Base-by-base conservation (phyloP, 2,113 vertebrate species). In the Elephantulus edwardii region DNA sequence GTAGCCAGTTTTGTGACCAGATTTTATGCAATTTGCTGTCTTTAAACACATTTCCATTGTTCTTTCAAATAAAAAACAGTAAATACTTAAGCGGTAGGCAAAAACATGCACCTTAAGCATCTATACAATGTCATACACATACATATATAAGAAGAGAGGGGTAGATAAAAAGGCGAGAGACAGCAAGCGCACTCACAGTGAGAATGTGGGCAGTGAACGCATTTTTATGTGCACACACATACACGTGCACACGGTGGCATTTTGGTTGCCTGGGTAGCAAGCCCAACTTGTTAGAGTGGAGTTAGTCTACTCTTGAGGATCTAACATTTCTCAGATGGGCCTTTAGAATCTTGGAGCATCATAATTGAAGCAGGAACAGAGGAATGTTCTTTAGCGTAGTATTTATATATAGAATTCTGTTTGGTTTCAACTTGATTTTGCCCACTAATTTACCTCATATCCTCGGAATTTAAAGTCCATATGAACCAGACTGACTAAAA, bases 11-110 rank as follows among this genome's bases (percentile, higher is more conserved):
- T 30, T 4, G 6, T 93, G 70, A 86, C 68, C 62, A 71, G 1
- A n/a, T 93, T 94, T 92, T 38, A 8, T 22, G 8, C 16, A 93
- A 84, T 24, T 4, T 92, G 1, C 52, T 89, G n/a, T 52, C 68
- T 85, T 94, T 62, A 50, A 68, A 75, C 24, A 46, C 19, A 64
- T 89, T 81, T 44, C 38, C 82, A 54, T 2, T 95, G 8, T n/a
- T 64, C 44, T 68, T 86, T 75, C 82, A 40, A 72, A 71, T 1
- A 9, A 38, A 17, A 35, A 83, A 33, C 54, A 91, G 60, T 17
- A 72, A 91, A 92, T 94, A 93, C 50, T 93, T 81, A 64, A 91
- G 79, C 40, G 88, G 48, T 0, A 8, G 19, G 58, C 9, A 24
- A 66, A 66, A 75, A 81, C 52, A 70, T n/a, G 42, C n/a, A 92